Percentiles rank a stretch among this genome's conserved stretches.
Conservation (phyloP, 2,113 vertebrate genomes). For the Channa maculata region DNA sequence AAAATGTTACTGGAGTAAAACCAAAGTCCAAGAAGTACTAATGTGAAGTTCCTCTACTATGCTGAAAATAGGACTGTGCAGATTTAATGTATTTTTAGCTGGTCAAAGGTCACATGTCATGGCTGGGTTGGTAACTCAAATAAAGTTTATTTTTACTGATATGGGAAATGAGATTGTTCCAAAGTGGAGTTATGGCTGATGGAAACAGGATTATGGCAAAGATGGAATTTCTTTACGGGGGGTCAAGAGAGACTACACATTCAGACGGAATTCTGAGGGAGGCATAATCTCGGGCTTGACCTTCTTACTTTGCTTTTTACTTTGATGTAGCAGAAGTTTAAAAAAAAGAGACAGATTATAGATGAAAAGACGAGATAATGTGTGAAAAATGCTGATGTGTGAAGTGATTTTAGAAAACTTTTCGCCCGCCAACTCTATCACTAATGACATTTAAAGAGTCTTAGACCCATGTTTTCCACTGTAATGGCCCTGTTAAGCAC, state of each 20-base stretch:
- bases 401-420: neutral
- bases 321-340: constrained; percentile 33
- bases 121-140: neutral
- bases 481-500: neutral
- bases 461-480: neutral
- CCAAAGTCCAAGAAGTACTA: too few relatives aligned
- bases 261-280: constrained; percentile 17
- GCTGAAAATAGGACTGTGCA: neutral
- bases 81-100: neutral
- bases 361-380: constrained; percentile 19
- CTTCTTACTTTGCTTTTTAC: constrained; percentile 18
- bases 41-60: neutral
- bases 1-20: neutral
- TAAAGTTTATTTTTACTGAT: neutral
- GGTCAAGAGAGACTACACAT: constrained; percentile 1
- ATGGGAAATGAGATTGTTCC: constrained; percentile 3
- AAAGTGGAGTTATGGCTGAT: constrained; percentile 21
- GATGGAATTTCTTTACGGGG: constrained; percentile 6
- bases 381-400: constrained; percentile 20
- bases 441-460: neutral
- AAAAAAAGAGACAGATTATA: neutral
- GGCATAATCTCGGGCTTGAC: constrained; percentile 27
- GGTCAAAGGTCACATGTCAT: constrained; percentile 12
- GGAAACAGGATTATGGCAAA: constrained; percentile 23
- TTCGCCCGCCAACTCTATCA: neutral